Evolutionary conservation across 2,888 invertebrate species (phyloP), one percentile per base, ranked within the genome.

Genomic region (Eulithis testata): DNA sequence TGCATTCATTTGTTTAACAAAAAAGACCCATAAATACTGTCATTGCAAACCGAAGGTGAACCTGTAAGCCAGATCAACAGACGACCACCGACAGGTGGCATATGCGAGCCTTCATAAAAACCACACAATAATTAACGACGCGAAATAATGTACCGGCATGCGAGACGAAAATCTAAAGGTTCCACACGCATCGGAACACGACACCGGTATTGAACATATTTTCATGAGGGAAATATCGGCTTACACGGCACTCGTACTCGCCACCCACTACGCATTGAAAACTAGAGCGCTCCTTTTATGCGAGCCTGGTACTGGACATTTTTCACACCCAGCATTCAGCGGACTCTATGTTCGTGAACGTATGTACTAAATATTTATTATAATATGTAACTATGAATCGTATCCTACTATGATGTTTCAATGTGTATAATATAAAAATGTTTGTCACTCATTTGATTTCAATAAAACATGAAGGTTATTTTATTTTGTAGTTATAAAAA

Each of bases 61-160:
- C 89, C 62, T 78, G 86, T 84, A 71, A 68, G 74, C 76, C 72
- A 72, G 76, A 69, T 72, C 64, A 76, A 78, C 79, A 77, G 76
- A 88, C 88, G 82, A 80, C 84, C 81, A 70, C 79, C 84, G 85
- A 88, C 93, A 91, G 93, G 93, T 91, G 91, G 89, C 88, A 81
- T 88, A 87, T 83, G 87, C 81, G 85, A 80, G 78, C 77, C 78
- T 81, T 81, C 88, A 89, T 84, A 90, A 89, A 87, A 82, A 78
- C 80, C 77, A 86, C 82, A 87, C 84, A 86, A 92, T 93, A 93
- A 92, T 93, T 93, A 91, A 88, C 87, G 91, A 89, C 86, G 90
- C 88, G 91, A 88, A 89, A 92, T 91, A 93, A 93, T 92, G 91
- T 83, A 86, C 93, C 90, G 85, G 90, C 90, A 91, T 90, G 82